A percentile compares a stretch with the other conserved stretches of the same genome.
Evolutionary conservation across 2,888 invertebrate genomes (phyloP).

Genomic region (Halictus ligatus): DNA sequence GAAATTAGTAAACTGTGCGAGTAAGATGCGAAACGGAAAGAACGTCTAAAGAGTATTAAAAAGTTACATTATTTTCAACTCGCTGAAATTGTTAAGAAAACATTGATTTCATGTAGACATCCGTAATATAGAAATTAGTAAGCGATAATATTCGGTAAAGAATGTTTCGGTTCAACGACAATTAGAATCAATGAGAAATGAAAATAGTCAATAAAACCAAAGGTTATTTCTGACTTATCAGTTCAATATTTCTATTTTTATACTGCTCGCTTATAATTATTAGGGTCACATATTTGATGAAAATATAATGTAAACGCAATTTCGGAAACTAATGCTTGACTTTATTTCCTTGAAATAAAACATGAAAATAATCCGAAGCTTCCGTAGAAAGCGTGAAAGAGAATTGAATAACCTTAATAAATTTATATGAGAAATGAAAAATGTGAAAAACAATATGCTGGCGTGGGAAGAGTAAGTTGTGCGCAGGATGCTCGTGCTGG

Average conservation of each 20-base stretch:
- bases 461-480: background rate
- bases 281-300: too few relatives aligned
- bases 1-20: background rate
- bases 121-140: background rate
- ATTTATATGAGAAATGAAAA: background rate
- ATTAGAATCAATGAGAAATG: background rate
- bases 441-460: background rate
- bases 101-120: background rate
- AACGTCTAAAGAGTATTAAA: too few relatives aligned
- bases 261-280: background rate
- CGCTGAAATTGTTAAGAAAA: background rate
- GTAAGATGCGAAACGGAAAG: too few relatives aligned
- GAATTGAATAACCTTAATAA: too few relatives aligned
- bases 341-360: background rate
- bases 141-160: background rate
- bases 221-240: background rate
- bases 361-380: too few relatives aligned
- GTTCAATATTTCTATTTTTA: background rate
- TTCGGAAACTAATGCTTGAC: background rate
- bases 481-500: too few relatives aligned
- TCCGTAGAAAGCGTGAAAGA: too few relatives aligned
- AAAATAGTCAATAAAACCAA: background rate
- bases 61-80: background rate
- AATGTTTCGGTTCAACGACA: background rate
- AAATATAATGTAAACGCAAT: too few relatives aligned